Percentiles rank a stretch among this genome's conserved stretches.
Evolutionary conservation across 2,113 vertebrate genomes (phyloP).

Genomic region (Menura novaehollandiae): DNA sequence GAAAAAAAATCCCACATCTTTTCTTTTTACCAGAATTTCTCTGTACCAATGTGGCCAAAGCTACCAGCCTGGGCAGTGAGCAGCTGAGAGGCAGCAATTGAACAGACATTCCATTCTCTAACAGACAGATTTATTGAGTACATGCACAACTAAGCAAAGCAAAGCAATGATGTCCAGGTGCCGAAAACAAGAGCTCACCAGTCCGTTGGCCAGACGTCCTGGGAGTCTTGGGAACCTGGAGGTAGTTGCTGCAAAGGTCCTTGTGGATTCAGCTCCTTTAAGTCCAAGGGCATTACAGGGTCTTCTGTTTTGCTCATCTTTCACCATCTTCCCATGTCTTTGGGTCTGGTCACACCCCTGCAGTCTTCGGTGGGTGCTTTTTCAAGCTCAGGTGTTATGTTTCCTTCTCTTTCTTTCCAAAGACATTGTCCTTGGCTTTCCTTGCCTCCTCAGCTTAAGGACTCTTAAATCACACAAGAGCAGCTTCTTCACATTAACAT

Average conservation of each 20-base stretch:
- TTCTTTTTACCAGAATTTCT: background rate
- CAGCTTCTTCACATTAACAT: background rate
- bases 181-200: background rate
- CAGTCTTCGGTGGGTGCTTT: background rate
- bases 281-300: background rate
- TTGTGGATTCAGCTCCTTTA: constrained; percentile 1
- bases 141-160: background rate
- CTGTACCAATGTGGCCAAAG: background rate
- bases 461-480: constrained; percentile 46
- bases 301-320: background rate
- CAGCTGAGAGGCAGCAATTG: accelerated
- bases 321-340: background rate
- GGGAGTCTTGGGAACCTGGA: background rate
- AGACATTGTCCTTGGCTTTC: background rate
- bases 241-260: background rate
- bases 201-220: background rate
- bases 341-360: background rate
- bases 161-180: background rate
- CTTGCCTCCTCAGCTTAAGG: background rate
- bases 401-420: background rate
- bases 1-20: background rate
- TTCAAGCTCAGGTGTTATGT: background rate
- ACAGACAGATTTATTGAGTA: constrained; percentile 20
- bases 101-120: background rate
- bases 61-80: background rate